Percentiles rank a stretch among this genome's conserved stretches.
phyloP scores from a whole-genome alignment of 2,113 vertebrate species.

The Salvelinus alpinus region DNA sequence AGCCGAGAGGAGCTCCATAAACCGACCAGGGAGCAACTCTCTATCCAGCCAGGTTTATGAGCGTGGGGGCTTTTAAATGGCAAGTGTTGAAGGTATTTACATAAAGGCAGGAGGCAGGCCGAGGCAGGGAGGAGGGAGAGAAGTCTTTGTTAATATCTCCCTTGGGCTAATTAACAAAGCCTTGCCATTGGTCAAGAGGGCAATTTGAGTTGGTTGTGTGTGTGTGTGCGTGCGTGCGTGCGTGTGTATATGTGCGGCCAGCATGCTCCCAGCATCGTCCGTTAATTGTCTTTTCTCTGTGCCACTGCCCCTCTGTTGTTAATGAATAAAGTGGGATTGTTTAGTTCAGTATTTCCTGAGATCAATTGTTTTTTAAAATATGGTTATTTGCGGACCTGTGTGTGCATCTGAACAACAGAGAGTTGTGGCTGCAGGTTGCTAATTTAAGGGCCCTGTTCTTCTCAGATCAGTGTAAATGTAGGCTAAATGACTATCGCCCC shows the following conservation, averaged over 20 bases:
- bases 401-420: too few species aligned
- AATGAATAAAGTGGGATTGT: too few species aligned
- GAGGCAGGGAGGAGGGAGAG: not conserved
- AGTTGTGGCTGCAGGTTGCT: too few species aligned
- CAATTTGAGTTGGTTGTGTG: not conserved
- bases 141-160: constrained; percentile 32
- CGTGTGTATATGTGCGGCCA: not conserved
- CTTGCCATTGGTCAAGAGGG: constrained; percentile 1
- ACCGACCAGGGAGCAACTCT: constrained; percentile 6
- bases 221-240: not conserved
- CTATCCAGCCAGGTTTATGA: constrained; percentile 62
- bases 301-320: too few species aligned
- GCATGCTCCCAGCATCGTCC: not conserved
- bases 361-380: too few species aligned
- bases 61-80: constrained; percentile 49
- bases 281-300: not conserved
- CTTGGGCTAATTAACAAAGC: constrained; percentile 15
- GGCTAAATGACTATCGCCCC: too few species aligned
- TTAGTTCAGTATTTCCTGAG: too few species aligned
- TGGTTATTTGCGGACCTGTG: too few species aligned
- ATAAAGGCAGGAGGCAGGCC: constrained; percentile 38
- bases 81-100: constrained; percentile 67
- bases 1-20: not conserved
- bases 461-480: not conserved
- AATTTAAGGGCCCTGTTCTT: too few species aligned